These are phyloP conservation scores for Sesia bembeciformis DNA, from an alignment of 2,888 invertebrate genomes.

Conservation along the genomic window DNA sequence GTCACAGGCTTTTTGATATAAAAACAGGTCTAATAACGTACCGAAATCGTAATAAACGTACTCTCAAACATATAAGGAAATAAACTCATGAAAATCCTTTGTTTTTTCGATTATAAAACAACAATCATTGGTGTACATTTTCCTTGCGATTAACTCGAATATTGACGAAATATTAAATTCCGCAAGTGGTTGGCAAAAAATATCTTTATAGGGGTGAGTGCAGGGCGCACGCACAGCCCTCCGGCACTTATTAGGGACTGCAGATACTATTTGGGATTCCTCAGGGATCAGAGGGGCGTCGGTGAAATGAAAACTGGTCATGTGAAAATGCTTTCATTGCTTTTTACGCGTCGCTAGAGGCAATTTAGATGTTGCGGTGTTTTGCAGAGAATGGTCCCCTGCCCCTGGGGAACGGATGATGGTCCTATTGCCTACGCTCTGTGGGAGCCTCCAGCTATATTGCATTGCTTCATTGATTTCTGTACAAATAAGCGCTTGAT, in stretches of 20 bases:
- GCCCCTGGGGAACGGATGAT: constrained; percentile 25
- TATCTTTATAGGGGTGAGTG: constrained; percentile 26
- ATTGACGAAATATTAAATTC: constrained; percentile 24
- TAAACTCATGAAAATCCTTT: too few species aligned
- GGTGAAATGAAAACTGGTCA: constrained; percentile 65
- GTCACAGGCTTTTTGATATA: too few species aligned
- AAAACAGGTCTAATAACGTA: too few species aligned
- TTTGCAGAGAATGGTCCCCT: constrained; percentile 32
- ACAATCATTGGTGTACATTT: neutral
- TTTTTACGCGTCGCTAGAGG: constrained; percentile 67
- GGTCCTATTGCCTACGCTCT: constrained; percentile 46
- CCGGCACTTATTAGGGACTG: constrained; percentile 54
- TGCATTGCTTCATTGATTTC: constrained; percentile 33
- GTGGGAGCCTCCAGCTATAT: constrained; percentile 29
- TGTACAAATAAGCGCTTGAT: constrained; percentile 21
- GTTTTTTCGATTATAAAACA: too few species aligned
- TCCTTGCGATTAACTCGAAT: constrained; percentile 18
- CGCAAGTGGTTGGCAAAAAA: constrained; percentile 31
- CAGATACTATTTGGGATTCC: constrained; percentile 67
- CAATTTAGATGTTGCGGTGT: constrained; percentile 64
- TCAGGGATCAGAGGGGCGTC: constrained; percentile 54
- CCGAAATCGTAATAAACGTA: too few species aligned
- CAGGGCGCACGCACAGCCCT: constrained; percentile 26
- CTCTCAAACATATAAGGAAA: too few species aligned
- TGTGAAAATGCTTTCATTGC: constrained; percentile 71